Base-by-base conservation (phyloP, 1,140 invertebrate species). In the Adoxophyes honmai region DNA sequence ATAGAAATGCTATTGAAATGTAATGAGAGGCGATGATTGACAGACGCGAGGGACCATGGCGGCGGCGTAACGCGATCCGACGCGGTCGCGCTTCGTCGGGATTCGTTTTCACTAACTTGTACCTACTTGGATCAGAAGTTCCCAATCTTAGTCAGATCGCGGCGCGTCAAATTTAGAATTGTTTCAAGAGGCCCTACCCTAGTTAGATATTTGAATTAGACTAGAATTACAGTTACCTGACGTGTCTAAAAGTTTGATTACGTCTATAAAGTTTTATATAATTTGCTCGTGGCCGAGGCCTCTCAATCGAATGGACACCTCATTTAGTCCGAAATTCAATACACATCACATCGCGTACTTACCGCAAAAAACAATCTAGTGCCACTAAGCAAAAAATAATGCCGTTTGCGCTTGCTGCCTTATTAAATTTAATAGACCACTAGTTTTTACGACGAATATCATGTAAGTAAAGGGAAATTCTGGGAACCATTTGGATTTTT, bases 301-400 rank as follows among this genome's bases (percentile, higher is more conserved):
- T 44, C 39, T 44, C 39, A 44, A 21, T 28, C 18, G 18, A 44
- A 14, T 21, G 38, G 6, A 42, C 38, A 18, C 8, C 5, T 18
- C 39, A 44, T 44, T 44, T 44, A n/a, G 39, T 44, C n/a, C 39
- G 39, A 44, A 44, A 44, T 44, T 44, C 39, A 44, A 44, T 44
- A 44, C n/a, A n/a, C 39, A 44, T 21, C 39, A 28, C 18, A 42
- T 44, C 39, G 39, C 10, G 15, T 44, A 16, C 14, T 15, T 39
- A 7, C 4, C 6, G 18, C 16, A 44, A 44, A 44, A 44, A 44
- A 16, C 3, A 44, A 44, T 42, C 10, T 10, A 44, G 18, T 11
- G 9, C 18, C 18, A 18, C n/a, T 18, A 9, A 9, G n/a, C 16
- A 44, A 44, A 44, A 44, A 44, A 44, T 10, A 18, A n/a, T 21